Evolutionary conservation across 2,797 vertebrate species (phyloP).

Genomic region (Syndactyla subalaris): DNA sequence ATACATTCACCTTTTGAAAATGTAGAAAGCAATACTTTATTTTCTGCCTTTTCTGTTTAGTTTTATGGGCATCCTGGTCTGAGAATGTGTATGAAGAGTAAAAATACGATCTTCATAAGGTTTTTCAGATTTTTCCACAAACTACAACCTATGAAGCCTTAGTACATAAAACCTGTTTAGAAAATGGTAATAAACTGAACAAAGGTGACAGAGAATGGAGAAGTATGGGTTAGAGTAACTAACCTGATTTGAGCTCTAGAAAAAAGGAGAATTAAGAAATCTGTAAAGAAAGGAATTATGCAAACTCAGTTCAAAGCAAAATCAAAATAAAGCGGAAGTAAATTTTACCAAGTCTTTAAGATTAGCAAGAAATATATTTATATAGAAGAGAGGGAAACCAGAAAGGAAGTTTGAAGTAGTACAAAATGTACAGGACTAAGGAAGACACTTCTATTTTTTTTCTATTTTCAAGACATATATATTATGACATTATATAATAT

Average conservation of each 20-base stretch:
- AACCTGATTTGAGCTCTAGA: background rate
- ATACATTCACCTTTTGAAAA: background rate
- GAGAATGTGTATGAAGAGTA: background rate
- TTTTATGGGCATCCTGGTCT: background rate
- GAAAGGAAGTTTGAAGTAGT: background rate
- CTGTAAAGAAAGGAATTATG: background rate
- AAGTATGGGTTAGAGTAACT: background rate
- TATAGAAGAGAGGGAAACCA: background rate
- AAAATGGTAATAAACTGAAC: background rate
- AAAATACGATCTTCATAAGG: rapidly evolving
- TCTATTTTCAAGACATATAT: background rate
- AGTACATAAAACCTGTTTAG: background rate
- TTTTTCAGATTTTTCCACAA: background rate
- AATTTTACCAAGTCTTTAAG: background rate
- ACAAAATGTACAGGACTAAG: background rate
- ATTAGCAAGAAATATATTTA: background rate
- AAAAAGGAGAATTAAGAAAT: background rate
- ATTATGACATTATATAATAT: background rate
- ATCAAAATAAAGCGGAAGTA: background rate
- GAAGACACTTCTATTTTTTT: background rate
- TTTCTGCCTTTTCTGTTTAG: background rate
- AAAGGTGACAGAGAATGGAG: background rate
- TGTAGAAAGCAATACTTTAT: background rate
- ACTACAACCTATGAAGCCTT: background rate
- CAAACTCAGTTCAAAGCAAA: background rate